A percentile compares a stretch with the other conserved stretches of the same genome.
Conservation (phyloP, 1,140 invertebrate genomes). For the Helicoverpa armigera region DNA sequence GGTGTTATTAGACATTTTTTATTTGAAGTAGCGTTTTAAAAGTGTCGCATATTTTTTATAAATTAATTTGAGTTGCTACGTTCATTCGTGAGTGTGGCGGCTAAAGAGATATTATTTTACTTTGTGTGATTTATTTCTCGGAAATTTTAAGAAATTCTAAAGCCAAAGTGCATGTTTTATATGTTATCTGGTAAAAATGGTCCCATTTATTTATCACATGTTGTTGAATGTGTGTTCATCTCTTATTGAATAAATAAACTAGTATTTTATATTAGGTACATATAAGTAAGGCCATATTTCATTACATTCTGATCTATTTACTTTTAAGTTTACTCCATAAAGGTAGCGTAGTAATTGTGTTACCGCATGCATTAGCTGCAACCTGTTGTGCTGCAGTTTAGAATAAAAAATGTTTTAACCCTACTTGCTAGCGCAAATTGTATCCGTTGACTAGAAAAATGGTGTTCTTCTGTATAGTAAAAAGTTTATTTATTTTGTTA, state of each 20-base stretch:
- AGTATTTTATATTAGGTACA: too few relatives aligned
- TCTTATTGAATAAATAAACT: too few relatives aligned
- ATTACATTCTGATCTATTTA: too few relatives aligned
- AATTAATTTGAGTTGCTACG: not conserved
- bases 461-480: not conserved
- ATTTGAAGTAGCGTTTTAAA: not conserved
- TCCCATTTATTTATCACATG: too few relatives aligned
- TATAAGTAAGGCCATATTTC: too few relatives aligned
- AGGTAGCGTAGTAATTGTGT: not conserved
- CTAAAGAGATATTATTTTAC: not conserved
- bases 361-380: not conserved
- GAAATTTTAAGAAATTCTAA: too few relatives aligned
- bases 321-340: too few relatives aligned
- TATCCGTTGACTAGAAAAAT: not conserved
- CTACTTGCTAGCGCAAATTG: constrained; percentile 1
- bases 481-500: too few relatives aligned
- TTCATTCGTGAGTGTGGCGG: not conserved
- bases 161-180: too few relatives aligned
- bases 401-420: not conserved
- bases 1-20: constrained; percentile 18
- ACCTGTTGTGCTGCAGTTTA: not conserved
- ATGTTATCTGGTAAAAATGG: too few relatives aligned
- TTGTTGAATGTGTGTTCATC: too few relatives aligned
- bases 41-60: not conserved
- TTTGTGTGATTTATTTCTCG: too few relatives aligned